Conservation (phyloP, 2,888 invertebrate species). For the Hyposoter dolosus region DNA sequence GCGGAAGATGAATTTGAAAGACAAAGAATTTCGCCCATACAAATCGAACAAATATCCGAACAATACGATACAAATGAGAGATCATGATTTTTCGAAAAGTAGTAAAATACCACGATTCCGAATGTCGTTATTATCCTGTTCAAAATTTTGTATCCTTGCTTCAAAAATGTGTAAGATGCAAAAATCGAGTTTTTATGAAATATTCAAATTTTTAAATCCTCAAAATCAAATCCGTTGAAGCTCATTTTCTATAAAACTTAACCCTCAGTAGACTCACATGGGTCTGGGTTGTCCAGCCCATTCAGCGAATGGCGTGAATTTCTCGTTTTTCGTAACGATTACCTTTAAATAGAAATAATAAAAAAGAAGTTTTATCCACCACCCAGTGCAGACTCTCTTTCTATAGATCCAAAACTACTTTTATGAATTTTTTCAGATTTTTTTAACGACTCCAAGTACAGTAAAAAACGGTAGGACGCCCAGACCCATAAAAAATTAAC, state of each 20-base stretch:
- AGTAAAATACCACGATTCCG: not conserved
- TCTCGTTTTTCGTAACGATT: too few species aligned
- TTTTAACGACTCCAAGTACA: too few species aligned
- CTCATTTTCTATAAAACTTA: not conserved
- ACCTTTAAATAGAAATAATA: too few species aligned
- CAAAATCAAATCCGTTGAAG: not conserved
- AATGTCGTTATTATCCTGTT: not conserved
- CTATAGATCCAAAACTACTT: too few species aligned
- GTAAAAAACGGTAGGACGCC: too few species aligned
- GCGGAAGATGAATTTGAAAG: not conserved
- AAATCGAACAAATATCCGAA: not conserved
- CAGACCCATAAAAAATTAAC: not conserved
- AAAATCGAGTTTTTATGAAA: not conserved
- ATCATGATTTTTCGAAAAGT: not conserved
- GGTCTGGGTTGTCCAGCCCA: too few species aligned
- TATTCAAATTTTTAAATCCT: not conserved
- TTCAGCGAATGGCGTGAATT: too few species aligned
- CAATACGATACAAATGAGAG: not conserved
- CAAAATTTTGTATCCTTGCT: not conserved
- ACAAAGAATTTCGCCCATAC: not conserved
- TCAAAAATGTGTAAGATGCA: not conserved
- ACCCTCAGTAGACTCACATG: too few species aligned
- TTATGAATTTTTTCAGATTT: too few species aligned
- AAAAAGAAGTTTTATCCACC: too few species aligned
- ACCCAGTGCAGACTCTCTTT: too few species aligned